These are phyloP conservation scores for silkworm (Bombyx mori) DNA, from an alignment of 1,140 invertebrate species.

Conservation along the genomic window ASM3026992v2 NC_085131.1:1632001-1632500, in stretches of 20 bases:
- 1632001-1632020: slow-evolving; percentile 55
- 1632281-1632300: slow-evolving; percentile 12
- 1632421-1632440: too few relatives aligned
- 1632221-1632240: too few relatives aligned
- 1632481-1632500: too few relatives aligned
- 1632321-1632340: slow-evolving; percentile 14
- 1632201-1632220: slow-evolving; percentile 14
- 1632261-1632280: slow-evolving; percentile 9
- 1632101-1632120: slow-evolving; percentile 63
- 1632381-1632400: slow-evolving; percentile 6
- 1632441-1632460: too few relatives aligned
- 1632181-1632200: slow-evolving; percentile 51
- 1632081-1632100: slow-evolving; percentile 65
- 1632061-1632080: slow-evolving; percentile 59
- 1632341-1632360: slow-evolving; percentile 6
- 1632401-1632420: slow-evolving; percentile 1
- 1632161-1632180: slow-evolving; percentile 65
- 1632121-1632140: slow-evolving; percentile 57
- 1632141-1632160: slow-evolving; percentile 44
- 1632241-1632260: slow-evolving; percentile 10
- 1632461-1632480: too few relatives aligned
- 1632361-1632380: slow-evolving; percentile 7
- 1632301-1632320: slow-evolving; percentile 9
- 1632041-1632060: slow-evolving; percentile 70
- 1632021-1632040: slow-evolving; percentile 50